Conservation (phyloP, 2,888 invertebrate species). For the Lasioglossum leucozonium region DNA sequence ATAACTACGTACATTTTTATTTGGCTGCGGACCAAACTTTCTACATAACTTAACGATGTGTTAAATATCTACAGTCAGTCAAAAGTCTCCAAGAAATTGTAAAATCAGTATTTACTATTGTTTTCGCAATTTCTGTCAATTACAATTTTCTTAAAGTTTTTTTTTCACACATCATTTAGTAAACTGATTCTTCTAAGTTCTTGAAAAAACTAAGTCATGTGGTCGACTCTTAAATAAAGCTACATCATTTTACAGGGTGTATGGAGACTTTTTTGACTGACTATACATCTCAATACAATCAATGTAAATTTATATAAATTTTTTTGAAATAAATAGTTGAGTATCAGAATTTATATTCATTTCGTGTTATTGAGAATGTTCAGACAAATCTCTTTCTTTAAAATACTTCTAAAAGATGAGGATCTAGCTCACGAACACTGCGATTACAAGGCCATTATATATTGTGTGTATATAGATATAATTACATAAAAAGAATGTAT, state of each 20-base stretch:
- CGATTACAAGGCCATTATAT: slow-evolving; percentile 41
- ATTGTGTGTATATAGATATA: slow-evolving; percentile 1
- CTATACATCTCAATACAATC: slow-evolving; percentile 5
- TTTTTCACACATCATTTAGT: too few relatives aligned
- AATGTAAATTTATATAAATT: slow-evolving; percentile 5
- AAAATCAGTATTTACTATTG: too few relatives aligned
- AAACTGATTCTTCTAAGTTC: too few relatives aligned
- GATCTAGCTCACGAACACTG: slow-evolving; percentile 14
- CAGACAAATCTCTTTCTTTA: slow-evolving; percentile 11
- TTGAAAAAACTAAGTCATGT: too few relatives aligned
- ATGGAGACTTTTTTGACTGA: too few relatives aligned
- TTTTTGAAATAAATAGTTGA: not conserved
- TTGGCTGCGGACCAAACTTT: not conserved
- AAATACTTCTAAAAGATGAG: not conserved
- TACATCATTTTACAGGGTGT: too few relatives aligned
- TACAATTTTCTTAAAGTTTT: too few relatives aligned
- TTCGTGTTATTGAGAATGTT: not conserved
- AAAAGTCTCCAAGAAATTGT: too few relatives aligned
- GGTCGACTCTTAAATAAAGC: too few relatives aligned
- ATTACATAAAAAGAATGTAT: slow-evolving; percentile 16
- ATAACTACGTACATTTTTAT: slow-evolving; percentile 2
- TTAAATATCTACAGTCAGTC: not conserved
- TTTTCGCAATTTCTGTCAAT: too few relatives aligned
- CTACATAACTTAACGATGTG: not conserved
- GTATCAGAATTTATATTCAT: slow-evolving; percentile 8